Conservation (phyloP, 2,113 vertebrate species). For the Dunckerocampus dactyliophorus region DNA sequence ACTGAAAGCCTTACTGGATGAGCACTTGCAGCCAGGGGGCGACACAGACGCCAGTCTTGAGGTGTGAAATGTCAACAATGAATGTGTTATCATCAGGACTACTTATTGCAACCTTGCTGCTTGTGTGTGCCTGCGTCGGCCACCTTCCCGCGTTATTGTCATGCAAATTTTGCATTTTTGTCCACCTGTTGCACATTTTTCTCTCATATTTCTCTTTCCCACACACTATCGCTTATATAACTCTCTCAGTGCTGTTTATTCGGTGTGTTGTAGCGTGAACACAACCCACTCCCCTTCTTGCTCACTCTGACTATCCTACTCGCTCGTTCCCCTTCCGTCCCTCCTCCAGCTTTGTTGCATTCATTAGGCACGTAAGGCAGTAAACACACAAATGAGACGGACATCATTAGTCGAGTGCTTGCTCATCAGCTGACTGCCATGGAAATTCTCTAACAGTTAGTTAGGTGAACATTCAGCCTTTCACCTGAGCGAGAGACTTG, state of each 20-base stretch:
- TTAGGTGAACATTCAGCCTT: constrained; percentile 12
- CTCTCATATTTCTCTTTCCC: constrained; percentile 32
- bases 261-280: constrained; percentile 51
- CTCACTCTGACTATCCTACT: constrained; percentile 30
- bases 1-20: constrained; percentile 47
- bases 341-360: constrained; percentile 49
- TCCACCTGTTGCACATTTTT: constrained; percentile 38
- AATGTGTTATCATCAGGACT: too few relatives aligned
- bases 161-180: constrained; percentile 19
- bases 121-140: not conserved
- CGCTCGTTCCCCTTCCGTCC: constrained; percentile 14
- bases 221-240: constrained; percentile 64
- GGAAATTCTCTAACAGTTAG: constrained; percentile 18
- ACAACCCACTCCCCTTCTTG: constrained; percentile 51
- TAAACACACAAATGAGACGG: constrained; percentile 59
- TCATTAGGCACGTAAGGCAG: constrained; percentile 58
- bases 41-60: constrained; percentile 51
- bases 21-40: constrained; percentile 28
- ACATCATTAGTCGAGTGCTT: constrained; percentile 44
- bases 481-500: constrained; percentile 21
- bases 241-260: constrained; percentile 46
- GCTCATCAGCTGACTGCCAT: not conserved
- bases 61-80: constrained; percentile 58
- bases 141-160: not conserved
- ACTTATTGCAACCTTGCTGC: too few relatives aligned